Base-by-base conservation (phyloP, 2,888 invertebrate genomes). In the Apodemia hepburni region DNA sequence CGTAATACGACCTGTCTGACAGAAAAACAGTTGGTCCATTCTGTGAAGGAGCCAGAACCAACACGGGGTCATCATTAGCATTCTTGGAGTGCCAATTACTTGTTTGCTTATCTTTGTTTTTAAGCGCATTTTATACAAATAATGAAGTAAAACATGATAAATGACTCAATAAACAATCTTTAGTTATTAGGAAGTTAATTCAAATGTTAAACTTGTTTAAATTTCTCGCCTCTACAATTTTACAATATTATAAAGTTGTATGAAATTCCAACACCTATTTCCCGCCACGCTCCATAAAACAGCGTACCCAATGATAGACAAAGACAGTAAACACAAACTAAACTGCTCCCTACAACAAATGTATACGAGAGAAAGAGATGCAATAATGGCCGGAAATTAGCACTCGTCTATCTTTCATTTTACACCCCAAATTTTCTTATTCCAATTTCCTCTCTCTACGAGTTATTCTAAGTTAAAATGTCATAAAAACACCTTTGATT, bases 351-450 rank as follows among this genome's bases (percentile, higher is more conserved):
- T 83, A 81, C 86, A 85, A 88, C 87, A 87, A 87, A 86, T 84
- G 87, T 82, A 82, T 83, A 87, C 82, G 90, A 89, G 88, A 87
- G 92, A 90, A 88, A 88, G 90, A 89, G 90, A 90, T 85, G 84
- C 81, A 88, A 81, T 87, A 89, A 88, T 87, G 86, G 87, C 93
- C 94, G 94, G 94, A 94, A 94, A 94, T 94, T 94, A 94, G 94
- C 91, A 93, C 93, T 93, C 93, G 93, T 93, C 94, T 94, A 94
- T 94, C 94, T 94, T 94, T 94, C 94, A 94, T 94, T 94, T 94
- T 94, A 94, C 94, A 94, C 94, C 94, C 94, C 93, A 93, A 94
- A 94, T 94, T 94, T 94, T 94, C 94, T 94, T 94, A 94, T 94
- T 94, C 94, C 94, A 94, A 94, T 94, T 94, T 94, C 94, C 92